phyloP scores from a whole-genome alignment of 1,140 invertebrate species.

The Hylyphantes graminicola region DNA sequence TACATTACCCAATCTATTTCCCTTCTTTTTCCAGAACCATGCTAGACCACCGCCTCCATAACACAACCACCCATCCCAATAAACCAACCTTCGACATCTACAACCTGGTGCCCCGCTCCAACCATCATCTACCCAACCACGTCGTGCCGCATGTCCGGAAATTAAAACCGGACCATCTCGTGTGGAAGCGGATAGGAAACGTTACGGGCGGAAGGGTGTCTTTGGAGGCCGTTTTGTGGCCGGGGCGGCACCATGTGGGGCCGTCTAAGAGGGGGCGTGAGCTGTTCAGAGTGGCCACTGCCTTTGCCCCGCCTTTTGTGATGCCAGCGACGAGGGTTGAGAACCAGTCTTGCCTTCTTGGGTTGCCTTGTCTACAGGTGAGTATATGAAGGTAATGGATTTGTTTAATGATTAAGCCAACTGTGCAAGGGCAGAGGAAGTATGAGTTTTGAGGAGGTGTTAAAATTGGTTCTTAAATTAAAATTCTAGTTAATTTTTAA shows the following conservation, averaged over 20 bases:
- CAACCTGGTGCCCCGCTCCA: slow-evolving; percentile 58
- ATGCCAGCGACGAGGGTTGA: slow-evolving; percentile 75
- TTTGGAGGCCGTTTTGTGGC: slow-evolving; percentile 88
- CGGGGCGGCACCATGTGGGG: slow-evolving; percentile 75
- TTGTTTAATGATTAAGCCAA: no score
- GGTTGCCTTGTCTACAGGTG: slow-evolving; percentile 79
- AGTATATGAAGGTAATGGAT: slow-evolving; percentile 39
- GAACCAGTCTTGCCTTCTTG: slow-evolving; percentile 69
- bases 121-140: neutral
- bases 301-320: slow-evolving; percentile 84
- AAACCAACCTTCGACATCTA: slow-evolving; percentile 63
- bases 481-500: no score
- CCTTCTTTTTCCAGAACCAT: slow-evolving; percentile 3
- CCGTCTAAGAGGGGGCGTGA: slow-evolving; percentile 18
- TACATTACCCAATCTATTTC: neutral
- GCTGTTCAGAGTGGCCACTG: slow-evolving; percentile 77
- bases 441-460: no score
- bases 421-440: no score
- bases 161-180: slow-evolving; percentile 59
- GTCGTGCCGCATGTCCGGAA: neutral
- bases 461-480: no score
- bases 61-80: neutral
- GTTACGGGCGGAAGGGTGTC: slow-evolving; percentile 78
- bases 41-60: neutral
- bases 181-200: slow-evolving; percentile 81